These are phyloP conservation scores for Erethizon dorsatum DNA, from an alignment of 2,797 vertebrate species.

Conservation along the genomic window DNA sequence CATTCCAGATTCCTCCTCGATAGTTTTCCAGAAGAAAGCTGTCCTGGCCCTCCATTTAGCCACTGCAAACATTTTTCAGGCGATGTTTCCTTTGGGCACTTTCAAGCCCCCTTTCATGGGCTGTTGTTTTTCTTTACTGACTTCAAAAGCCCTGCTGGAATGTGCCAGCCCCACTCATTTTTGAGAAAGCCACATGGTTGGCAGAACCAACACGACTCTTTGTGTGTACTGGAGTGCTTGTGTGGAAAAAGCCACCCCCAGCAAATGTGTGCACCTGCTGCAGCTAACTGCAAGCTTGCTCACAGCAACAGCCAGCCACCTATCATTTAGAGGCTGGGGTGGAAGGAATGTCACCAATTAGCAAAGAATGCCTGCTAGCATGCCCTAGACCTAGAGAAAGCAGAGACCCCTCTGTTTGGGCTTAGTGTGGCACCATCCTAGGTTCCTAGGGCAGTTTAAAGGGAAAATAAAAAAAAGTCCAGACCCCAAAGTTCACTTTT, in stretches of 20 bases:
- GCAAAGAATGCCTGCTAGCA: neutral
- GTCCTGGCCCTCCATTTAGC: neutral
- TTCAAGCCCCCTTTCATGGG: neutral
- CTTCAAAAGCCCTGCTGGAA: slow-evolving; percentile 63
- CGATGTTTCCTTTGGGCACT: neutral
- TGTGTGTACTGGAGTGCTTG: neutral
- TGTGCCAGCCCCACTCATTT: slow-evolving; percentile 51
- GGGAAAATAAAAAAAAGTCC: neutral
- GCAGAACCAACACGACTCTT: neutral
- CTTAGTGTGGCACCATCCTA: neutral
- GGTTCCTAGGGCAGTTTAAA: neutral
- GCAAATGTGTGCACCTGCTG: slow-evolving; percentile 78
- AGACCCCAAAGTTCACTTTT: neutral
- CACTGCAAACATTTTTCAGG: neutral
- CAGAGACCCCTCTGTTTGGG: neutral
- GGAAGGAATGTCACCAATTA: neutral
- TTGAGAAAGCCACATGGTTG: slow-evolving; percentile 48
- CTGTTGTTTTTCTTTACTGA: slow-evolving; percentile 62
- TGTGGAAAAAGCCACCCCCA: slow-evolving; percentile 58
- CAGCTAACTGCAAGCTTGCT: slow-evolving; percentile 15
- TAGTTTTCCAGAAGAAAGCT: slow-evolving; percentile 48
- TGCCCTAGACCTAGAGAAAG: neutral
- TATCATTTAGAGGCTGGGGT: neutral
- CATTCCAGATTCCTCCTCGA: slow-evolving; percentile 19
- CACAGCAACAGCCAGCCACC: slow-evolving; percentile 36